Conservation (phyloP, 2,888 invertebrate species). For the Epicampocera succincta region DNA sequence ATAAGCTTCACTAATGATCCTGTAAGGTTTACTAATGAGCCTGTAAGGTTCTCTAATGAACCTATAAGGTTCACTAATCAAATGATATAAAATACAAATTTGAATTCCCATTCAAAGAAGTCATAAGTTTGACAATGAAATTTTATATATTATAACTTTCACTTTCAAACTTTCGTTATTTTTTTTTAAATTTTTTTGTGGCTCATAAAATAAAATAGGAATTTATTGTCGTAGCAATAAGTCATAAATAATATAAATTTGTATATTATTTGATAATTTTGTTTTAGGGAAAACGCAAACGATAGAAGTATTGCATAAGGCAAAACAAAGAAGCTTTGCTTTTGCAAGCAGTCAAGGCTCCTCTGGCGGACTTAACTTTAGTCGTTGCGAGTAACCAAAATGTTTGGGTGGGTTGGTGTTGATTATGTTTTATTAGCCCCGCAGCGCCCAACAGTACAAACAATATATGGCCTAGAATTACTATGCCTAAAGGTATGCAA, state of each 20-base stretch:
- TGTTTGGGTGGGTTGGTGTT: slow-evolving; percentile 5
- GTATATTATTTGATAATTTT: slow-evolving; percentile 19
- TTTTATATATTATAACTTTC: no score
- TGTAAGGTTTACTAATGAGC: no score
- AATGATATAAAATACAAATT: no score
- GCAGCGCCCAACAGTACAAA: no score
- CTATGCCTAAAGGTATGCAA: slow-evolving; percentile 32
- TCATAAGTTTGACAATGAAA: no score
- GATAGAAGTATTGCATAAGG: not conserved
- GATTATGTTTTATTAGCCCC: not conserved
- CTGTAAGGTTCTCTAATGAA: no score
- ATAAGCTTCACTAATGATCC: no score
- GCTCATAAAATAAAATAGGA: slow-evolving; percentile 1
- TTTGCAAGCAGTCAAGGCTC: no score
- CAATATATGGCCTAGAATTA: not conserved
- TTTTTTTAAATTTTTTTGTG: not conserved
- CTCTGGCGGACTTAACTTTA: not conserved
- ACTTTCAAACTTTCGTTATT: no score
- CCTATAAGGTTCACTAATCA: no score
- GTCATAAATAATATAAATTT: slow-evolving; percentile 35
- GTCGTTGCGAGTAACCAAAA: not conserved
- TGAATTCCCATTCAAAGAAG: no score
- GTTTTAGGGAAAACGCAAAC: slow-evolving; percentile 18
- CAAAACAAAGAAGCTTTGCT: no score
- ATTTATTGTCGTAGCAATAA: slow-evolving; percentile 13